phyloP scores from a whole-genome alignment of 2,888 invertebrate species.

The Timandra comae region DNA sequence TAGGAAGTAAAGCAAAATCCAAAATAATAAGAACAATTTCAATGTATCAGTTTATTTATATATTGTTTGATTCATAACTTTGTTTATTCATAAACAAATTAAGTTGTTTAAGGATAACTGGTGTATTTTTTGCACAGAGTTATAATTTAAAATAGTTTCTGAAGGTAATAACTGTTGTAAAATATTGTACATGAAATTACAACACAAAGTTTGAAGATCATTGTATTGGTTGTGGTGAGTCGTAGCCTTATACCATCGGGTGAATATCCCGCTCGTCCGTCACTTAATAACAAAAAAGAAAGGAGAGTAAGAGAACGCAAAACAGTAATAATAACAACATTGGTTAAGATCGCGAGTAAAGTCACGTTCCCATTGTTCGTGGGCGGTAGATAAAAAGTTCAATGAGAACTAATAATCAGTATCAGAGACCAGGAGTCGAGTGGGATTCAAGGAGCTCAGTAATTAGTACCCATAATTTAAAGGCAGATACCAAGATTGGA shows the following conservation, averaged over 20 bases:
- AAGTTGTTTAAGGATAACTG: neutral
- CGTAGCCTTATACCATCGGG: no score
- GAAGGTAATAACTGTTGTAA: no score
- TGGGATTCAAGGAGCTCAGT: slow-evolving; percentile 59
- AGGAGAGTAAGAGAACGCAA: slow-evolving; percentile 19
- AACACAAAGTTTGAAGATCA: no score
- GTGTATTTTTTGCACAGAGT: no score
- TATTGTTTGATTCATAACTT: neutral
- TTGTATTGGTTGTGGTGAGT: no score
- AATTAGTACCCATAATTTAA: slow-evolving; percentile 57
- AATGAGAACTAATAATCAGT: slow-evolving; percentile 65
- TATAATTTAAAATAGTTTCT: neutral
- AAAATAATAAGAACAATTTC: slow-evolving; percentile 5
- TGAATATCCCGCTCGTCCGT: no score
- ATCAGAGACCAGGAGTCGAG: slow-evolving; percentile 50
- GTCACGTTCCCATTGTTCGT: slow-evolving; percentile 73
- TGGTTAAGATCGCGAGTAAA: slow-evolving; percentile 49
- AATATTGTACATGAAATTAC: no score
- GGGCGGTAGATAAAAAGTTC: slow-evolving; percentile 66
- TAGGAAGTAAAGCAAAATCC: slow-evolving; percentile 19
- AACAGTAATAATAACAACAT: slow-evolving; percentile 37
- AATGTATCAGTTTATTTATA: slow-evolving; percentile 1
- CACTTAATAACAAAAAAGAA: no score
- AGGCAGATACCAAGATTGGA: slow-evolving; percentile 2
- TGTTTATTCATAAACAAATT: neutral